phyloP scores from a whole-genome alignment of 2,888 invertebrate genomes.

The Pseudococcus longispinus region DNA sequence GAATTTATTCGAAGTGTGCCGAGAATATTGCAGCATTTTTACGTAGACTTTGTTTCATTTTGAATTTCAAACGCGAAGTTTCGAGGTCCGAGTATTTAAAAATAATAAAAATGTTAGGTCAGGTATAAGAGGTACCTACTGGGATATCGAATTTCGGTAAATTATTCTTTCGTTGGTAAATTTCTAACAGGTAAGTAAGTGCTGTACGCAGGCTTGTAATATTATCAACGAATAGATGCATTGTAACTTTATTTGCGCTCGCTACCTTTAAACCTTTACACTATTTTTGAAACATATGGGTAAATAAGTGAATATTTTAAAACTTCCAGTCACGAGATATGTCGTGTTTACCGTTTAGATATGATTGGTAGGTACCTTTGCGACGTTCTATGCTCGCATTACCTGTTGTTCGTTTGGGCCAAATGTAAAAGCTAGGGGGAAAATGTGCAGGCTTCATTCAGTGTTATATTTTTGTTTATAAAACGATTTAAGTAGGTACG shows the following conservation, averaged over 20 bases:
- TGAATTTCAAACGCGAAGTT: too few species aligned
- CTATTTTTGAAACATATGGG: background rate
- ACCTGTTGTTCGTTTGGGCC: background rate
- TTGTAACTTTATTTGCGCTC: background rate
- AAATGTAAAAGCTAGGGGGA: background rate
- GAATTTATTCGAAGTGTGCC: too few species aligned
- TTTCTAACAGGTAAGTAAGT: background rate
- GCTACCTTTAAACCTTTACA: background rate
- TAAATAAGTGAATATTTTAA: conserved; percentile 18
- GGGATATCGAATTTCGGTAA: background rate
- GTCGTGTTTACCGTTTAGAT: conserved; percentile 10
- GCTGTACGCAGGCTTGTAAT: background rate
- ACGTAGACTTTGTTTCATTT: too few species aligned
- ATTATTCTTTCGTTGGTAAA: background rate
- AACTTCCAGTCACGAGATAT: conserved; percentile 1
- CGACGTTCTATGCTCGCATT: background rate
- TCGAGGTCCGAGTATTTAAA: too few species aligned
- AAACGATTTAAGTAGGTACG: background rate
- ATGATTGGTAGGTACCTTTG: background rate
- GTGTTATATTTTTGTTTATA: background rate
- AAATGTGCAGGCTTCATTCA: background rate
- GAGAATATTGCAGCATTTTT: too few species aligned
- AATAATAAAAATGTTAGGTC: too few species aligned
- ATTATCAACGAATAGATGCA: background rate
- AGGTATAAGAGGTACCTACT: too few species aligned